Conservation (phyloP, 2,113 vertebrate genomes). For the Gopherus flavomarginatus region DNA sequence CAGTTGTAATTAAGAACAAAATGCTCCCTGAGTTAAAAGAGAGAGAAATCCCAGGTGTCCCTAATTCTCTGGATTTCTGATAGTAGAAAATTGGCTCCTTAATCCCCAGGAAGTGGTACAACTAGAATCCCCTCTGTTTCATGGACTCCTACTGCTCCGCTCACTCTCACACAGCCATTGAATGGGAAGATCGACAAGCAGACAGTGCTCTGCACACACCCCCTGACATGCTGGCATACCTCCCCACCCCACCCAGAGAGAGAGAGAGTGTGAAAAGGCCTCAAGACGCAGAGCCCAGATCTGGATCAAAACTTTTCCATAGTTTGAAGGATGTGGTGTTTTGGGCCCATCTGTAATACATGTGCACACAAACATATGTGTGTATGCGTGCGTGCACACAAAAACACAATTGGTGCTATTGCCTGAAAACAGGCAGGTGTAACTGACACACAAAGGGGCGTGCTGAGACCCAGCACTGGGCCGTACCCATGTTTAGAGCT, state of each 20-base stretch:
- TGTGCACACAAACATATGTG: neutral
- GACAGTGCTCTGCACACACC: neutral
- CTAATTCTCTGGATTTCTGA: constrained; percentile 6
- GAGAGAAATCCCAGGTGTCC: neutral
- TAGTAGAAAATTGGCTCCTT: neutral
- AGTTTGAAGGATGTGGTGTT: neutral
- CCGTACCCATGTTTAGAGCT: neutral
- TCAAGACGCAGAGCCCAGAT: neutral
- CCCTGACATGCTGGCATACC: neutral
- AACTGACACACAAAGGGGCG: neutral
- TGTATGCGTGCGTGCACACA: too few relatives aligned
- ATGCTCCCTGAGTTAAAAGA: neutral
- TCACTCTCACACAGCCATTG: rapidly evolving
- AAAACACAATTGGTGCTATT: too few relatives aligned
- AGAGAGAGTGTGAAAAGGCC: too few relatives aligned
- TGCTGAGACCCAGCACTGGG: neutral
- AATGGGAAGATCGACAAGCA: neutral
- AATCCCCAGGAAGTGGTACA: neutral
- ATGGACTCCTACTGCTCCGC: neutral
- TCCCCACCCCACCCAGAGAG: too few relatives aligned
- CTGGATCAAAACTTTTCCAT: neutral
- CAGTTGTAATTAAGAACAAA: constrained; percentile 46
- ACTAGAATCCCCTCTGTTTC: neutral
- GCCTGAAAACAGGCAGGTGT: neutral
- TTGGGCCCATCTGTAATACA: neutral